phyloP scores from a whole-genome alignment of 64 coral and sea anemone species.

The Dendrophyllia cribrosa region DNA sequence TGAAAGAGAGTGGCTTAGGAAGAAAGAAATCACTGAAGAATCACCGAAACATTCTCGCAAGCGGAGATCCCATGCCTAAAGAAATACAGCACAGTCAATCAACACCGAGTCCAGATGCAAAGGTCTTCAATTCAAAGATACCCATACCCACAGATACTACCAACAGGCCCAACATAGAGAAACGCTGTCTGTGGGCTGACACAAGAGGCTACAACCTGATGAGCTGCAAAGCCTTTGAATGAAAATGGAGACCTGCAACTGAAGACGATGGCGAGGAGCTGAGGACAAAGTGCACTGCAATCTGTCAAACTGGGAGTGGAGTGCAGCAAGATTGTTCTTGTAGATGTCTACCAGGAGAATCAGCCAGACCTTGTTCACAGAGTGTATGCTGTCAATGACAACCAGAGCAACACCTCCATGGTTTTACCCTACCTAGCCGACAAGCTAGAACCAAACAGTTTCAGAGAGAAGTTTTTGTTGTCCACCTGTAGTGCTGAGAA shows the following conservation, averaged over 20 bases:
- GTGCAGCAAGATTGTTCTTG: slow-evolving; percentile 47
- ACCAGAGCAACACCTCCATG: slow-evolving; percentile 50
- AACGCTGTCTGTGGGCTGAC: slow-evolving; percentile 51
- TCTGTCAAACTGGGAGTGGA: neutral
- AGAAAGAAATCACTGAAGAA: slow-evolving; percentile 23
- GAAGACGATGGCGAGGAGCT: neutral
- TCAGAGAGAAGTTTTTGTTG: neutral
- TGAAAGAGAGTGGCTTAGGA: slow-evolving; percentile 49
- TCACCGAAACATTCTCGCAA: slow-evolving; percentile 44
- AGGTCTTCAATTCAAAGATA: neutral
- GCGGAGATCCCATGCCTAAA: neutral
- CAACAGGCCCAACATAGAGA: neutral
- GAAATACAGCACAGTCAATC: neutral
- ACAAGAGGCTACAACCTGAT: slow-evolving; percentile 22
- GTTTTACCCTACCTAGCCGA: neutral
- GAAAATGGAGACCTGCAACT: neutral
- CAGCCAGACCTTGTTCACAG: neutral
- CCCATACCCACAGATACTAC: neutral
- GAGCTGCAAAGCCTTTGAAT: slow-evolving; percentile 45
- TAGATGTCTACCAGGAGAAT: slow-evolving; percentile 9
- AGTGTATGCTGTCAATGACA: slow-evolving; percentile 29
- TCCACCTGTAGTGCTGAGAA: slow-evolving; percentile 2
- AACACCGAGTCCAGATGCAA: neutral
- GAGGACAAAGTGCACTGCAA: slow-evolving; percentile 17
- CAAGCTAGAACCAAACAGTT: neutral